A percentile compares a stretch with the other conserved stretches of the same genome.
These are phyloP conservation scores for Diachasma alloeum DNA, from an alignment of 1,140 invertebrate genomes.

Conservation along the genomic window DNA sequence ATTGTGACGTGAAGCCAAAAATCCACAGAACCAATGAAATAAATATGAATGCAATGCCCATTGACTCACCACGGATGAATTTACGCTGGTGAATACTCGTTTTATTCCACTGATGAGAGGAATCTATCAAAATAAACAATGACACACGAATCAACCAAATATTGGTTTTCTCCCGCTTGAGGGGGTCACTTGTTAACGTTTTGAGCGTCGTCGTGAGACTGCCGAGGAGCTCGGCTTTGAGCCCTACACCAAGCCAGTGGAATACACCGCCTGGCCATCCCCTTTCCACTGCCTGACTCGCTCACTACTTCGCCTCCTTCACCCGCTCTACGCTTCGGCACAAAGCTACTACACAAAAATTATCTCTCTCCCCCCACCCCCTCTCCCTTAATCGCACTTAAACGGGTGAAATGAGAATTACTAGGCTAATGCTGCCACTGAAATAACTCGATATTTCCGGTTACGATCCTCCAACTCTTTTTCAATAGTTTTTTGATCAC, in stretches of 20 bases:
- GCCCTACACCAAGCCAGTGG: not conserved
- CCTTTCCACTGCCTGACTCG: conserved; percentile 36
- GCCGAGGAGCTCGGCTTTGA: conserved; percentile 31
- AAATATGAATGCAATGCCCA: not conserved
- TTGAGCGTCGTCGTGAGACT: conserved; percentile 47
- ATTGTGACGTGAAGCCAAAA: not conserved
- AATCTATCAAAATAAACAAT: not conserved
- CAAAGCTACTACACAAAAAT: not conserved
- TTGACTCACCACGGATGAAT: not conserved
- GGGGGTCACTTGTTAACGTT: conserved; percentile 30
- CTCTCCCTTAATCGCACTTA: not conserved
- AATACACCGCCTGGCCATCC: conserved; percentile 41
- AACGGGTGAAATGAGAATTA: not conserved
- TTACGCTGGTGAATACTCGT: not conserved
- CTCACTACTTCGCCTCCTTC: conserved; percentile 17
- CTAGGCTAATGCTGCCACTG: not conserved
- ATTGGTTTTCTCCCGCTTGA: not conserved
- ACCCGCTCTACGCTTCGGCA: not conserved
- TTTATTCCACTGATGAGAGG: not conserved
- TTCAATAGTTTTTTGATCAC: conserved; percentile 10
- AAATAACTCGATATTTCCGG: not conserved
- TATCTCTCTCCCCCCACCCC: not conserved
- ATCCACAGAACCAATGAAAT: not conserved
- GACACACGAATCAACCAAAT: not conserved
- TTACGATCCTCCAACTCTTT: not conserved